phyloP scores from a whole-genome alignment of 2,113 vertebrate genomes.

The Esox niger region DNA sequence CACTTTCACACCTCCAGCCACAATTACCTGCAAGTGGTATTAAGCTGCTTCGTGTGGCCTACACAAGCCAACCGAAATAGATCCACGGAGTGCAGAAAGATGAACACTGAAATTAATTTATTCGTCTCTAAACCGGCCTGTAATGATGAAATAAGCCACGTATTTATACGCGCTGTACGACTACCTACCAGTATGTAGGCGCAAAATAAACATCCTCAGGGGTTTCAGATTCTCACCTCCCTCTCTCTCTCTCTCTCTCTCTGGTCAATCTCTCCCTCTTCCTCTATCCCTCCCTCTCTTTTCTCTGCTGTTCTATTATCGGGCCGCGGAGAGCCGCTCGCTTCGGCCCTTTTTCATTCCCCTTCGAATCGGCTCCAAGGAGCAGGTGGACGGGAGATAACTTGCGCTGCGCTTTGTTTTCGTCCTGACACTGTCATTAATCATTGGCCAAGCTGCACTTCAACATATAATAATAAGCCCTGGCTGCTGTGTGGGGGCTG shows the following conservation, averaged over 20 bases:
- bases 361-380: constrained; percentile 87
- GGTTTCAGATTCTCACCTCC: constrained; percentile 39
- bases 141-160: no score
- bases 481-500: constrained; percentile 93
- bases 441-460: constrained; percentile 99
- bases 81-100: constrained; percentile 12
- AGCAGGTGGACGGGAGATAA: constrained; percentile 99
- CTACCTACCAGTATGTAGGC: no score
- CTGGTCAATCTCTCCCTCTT: constrained; percentile 36
- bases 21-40: constrained; percentile 63
- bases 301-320: constrained; percentile 78
- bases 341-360: constrained; percentile 85
- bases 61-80: constrained; percentile 30
- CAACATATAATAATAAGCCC: constrained; percentile 99
- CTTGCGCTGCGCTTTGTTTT: constrained; percentile 98
- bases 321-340: constrained; percentile 69
- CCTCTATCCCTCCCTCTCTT: constrained; percentile 19
- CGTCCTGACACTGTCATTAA: constrained; percentile 97
- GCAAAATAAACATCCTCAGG: not conserved
- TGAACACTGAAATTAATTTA: no score
- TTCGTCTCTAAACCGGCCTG: no score
- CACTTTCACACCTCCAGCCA: constrained; percentile 83
- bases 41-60: constrained; percentile 42
- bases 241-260: constrained; percentile 26
- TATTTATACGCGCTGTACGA: no score